Evolutionary conservation across 2,888 invertebrate species (phyloP), one percentile per base, ranked within the genome.

Genomic region (Drosophila anomalata): DNA sequence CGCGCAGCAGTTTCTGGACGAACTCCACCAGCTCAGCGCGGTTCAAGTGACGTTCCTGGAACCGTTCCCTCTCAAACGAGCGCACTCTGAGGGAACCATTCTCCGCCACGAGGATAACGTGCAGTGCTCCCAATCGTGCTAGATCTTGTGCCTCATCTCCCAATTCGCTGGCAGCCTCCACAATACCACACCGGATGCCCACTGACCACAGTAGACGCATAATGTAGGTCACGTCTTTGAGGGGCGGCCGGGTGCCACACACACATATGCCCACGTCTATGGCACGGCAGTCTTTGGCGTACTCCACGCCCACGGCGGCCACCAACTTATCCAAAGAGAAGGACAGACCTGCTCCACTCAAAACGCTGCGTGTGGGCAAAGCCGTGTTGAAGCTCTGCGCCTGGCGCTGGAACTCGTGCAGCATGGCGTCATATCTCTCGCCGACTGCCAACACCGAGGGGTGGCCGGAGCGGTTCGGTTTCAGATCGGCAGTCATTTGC

Each of bases 341-440:
- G 4, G 97, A 97, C 75, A 98, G 94, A 0, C 98, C 98, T 0
- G 95, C 96, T 0, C 96, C 97, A 65, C 92, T 90, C 0, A 92
- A 89, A 3, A 91, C 89, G 0, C 88, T 87, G 0, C 91, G 89
- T 0, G 83, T 59, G 1, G 90, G 87, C 47, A 90, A 73, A 2
- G 85, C 87, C 1, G 89, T 77, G 69, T 91, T 91, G 33, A 88
- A 90, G 26, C 90, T 90, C 67, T 92, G 91, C 1, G 91, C 91
- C 59, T 91, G 91, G 69, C 91, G 91, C 72, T 95, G 94, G 85
- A 95, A 96, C 55, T 94, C 94, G 56, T 94, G 92, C 12, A 98
- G 93, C 92, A 98, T 93, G 9, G 94, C 94, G 90, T 98, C 97
- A 84, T 98, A 99, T 78, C 98, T 94, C 41, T 98, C 98, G 0